These are phyloP conservation scores for Polietes domitor DNA, from an alignment of 2,888 invertebrate genomes.

Conservation along the genomic window DNA sequence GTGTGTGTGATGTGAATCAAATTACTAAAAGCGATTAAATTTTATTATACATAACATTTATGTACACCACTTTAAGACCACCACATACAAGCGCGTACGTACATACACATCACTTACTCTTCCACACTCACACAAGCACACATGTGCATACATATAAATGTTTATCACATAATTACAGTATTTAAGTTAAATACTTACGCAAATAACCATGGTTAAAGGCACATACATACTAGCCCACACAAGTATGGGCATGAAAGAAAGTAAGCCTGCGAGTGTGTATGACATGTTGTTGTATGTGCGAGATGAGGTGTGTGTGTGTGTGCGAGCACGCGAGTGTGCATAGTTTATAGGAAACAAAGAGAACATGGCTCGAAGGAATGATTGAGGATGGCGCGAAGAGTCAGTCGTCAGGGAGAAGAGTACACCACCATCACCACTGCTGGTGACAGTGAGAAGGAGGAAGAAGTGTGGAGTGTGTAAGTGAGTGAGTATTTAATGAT, in stretches of 20 bases:
- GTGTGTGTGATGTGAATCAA: neutral
- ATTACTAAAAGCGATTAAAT: slow-evolving; percentile 7
- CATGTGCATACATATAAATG: slow-evolving; percentile 7
- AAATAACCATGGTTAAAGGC: slow-evolving; percentile 21
- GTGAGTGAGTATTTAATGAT: slow-evolving; percentile 37
- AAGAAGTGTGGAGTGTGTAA: too few relatives aligned
- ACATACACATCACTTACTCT: too few relatives aligned
- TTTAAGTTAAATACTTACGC: slow-evolving; percentile 39
- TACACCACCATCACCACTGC: slow-evolving; percentile 16
- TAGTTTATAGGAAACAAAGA: neutral
- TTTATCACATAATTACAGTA: slow-evolving; percentile 40
- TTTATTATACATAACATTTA: neutral
- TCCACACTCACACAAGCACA: neutral
- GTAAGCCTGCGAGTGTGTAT: neutral
- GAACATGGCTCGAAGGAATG: slow-evolving; percentile 5
- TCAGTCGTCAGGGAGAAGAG: slow-evolving; percentile 4
- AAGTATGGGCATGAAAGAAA: too few relatives aligned
- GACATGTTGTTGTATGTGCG: neutral
- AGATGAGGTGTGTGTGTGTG: neutral
- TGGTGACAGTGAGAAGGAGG: too few relatives aligned
- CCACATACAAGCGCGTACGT: too few relatives aligned
- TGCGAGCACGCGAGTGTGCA: neutral
- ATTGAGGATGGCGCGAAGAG: too few relatives aligned
- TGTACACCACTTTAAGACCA: neutral
- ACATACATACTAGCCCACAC: neutral